Evolutionary conservation across 2,797 vertebrate genomes (phyloP).

Genomic region (Labeo calbasu): DNA sequence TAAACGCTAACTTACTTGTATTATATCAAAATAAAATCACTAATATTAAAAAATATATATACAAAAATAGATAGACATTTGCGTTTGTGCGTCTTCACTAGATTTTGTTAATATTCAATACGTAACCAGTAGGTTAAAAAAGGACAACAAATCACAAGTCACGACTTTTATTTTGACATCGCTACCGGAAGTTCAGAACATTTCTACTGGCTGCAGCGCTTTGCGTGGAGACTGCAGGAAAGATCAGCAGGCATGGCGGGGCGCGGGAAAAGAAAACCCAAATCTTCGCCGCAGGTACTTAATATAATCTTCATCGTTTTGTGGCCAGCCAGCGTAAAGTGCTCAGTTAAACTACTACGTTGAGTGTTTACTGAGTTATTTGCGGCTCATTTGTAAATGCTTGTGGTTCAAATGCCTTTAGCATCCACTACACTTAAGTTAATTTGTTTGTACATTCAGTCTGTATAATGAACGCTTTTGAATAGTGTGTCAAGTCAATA

Average conservation of each 20-base stretch:
- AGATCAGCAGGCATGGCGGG: slow-evolving; percentile 77
- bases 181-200: slow-evolving; percentile 11
- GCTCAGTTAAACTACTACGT: neutral
- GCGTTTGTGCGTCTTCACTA: neutral
- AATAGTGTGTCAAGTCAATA: neutral
- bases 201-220: neutral
- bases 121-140: no score
- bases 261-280: slow-evolving; percentile 84
- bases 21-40: neutral
- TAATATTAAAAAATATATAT: no score
- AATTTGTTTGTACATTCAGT: neutral
- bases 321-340: neutral
- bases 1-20: no score
- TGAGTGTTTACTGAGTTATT: neutral
- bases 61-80: neutral
- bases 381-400: neutral
- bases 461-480: neutral
- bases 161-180: slow-evolving; percentile 22
- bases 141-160: neutral
- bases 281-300: slow-evolving; percentile 71
- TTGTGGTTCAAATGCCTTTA: neutral
- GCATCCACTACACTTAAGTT: neutral
- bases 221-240: neutral
- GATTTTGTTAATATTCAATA: no score
- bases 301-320: neutral